phyloP scores from a whole-genome alignment of 2,797 vertebrate genomes.

The Antrozous pallidus region DNA sequence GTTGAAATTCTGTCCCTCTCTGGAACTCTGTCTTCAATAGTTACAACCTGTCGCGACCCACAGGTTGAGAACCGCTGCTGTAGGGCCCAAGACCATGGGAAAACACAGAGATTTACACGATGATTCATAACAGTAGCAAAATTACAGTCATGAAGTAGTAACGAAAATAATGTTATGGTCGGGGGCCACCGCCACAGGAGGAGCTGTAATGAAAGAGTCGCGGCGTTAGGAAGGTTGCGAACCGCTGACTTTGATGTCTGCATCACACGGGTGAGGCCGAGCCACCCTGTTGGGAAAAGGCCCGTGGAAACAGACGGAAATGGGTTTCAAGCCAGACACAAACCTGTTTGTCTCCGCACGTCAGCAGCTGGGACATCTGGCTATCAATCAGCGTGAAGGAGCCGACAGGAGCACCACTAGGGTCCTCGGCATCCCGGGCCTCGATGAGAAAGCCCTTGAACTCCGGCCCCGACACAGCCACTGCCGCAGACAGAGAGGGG shows the following conservation, averaged over 20 bases:
- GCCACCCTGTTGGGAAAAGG: neutral
- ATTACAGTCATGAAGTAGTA: no score
- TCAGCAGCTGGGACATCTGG: slow-evolving; percentile 85
- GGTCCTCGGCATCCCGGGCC: slow-evolving; percentile 82
- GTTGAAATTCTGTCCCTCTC: neutral
- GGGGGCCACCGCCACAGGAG: no score
- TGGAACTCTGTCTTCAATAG: neutral
- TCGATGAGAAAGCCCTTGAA: slow-evolving; percentile 91
- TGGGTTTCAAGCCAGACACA: neutral
- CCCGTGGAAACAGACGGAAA: neutral
- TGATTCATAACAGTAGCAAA: no score
- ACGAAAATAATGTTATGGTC: no score
- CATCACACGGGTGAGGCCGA: neutral
- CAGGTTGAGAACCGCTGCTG: no score
- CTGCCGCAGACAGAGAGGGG: slow-evolving; percentile 71
- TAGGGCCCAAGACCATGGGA: no score
- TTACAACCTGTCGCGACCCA: no score
- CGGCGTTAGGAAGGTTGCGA: no score
- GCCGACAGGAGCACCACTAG: slow-evolving; percentile 80
- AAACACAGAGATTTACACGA: no score
- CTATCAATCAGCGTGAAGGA: slow-evolving; percentile 82
- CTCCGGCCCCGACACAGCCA: slow-evolving; percentile 82
- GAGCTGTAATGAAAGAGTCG: no score
- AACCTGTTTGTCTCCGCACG: slow-evolving; percentile 84
- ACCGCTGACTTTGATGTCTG: neutral